Evolutionary conservation across 2,797 vertebrate species (phyloP).

Genomic region (Gobio occitaniae): DNA sequence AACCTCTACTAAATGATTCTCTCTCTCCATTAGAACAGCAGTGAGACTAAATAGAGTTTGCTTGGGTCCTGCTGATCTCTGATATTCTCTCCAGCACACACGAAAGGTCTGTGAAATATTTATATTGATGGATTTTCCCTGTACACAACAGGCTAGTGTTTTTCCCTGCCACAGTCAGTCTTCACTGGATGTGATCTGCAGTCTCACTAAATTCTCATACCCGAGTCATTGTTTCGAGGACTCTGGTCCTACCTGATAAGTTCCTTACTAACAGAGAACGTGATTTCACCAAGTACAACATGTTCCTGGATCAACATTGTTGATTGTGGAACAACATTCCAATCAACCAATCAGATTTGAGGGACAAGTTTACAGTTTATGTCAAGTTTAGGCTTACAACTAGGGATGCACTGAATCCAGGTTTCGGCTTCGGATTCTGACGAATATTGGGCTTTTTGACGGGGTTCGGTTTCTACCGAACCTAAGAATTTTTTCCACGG

Average conservation of each 20-base stretch:
- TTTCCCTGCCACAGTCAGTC: slow-evolving; percentile 66
- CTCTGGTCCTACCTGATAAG: background rate
- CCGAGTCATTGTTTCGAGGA: slow-evolving; percentile 6
- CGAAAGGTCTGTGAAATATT: slow-evolving; percentile 80
- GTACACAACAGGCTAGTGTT: slow-evolving; percentile 63
- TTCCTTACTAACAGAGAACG: background rate
- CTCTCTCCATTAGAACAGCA: slow-evolving; percentile 42
- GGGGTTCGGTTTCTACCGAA: too few species aligned
- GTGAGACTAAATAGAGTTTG: slow-evolving; percentile 69
- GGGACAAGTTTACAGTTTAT: too few species aligned
- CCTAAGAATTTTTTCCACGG: too few species aligned
- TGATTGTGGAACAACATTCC: too few species aligned
- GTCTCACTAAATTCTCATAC: slow-evolving; percentile 23
- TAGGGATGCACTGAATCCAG: too few species aligned
- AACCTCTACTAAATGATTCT: slow-evolving; percentile 47
- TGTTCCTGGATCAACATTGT: too few species aligned
- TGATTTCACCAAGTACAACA: too few species aligned
- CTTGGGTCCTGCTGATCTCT: slow-evolving; percentile 66
- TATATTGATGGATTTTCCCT: slow-evolving; percentile 83
- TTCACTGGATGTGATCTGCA: slow-evolving; percentile 58
- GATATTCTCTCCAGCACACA: slow-evolving; percentile 69
- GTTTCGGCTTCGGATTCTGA: too few species aligned
- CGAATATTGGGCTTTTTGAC: too few species aligned
- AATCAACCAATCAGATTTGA: too few species aligned
- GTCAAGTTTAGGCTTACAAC: too few species aligned